Conservation (phyloP, 2,888 invertebrate species). For the Fragum sueziense region DNA sequence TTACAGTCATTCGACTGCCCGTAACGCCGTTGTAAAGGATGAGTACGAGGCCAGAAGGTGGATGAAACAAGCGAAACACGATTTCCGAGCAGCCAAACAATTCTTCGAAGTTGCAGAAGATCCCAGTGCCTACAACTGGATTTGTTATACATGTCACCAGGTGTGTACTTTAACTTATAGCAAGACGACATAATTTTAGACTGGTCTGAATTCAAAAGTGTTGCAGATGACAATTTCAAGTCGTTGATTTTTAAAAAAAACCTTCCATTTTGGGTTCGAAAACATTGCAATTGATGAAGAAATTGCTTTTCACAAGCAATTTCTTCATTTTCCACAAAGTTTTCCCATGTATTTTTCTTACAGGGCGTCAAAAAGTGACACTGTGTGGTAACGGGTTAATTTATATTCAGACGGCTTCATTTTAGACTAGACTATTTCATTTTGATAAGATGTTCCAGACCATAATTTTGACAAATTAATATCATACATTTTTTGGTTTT, state of each 20-base stretch:
- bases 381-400: background rate
- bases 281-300: background rate
- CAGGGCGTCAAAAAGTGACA: background rate
- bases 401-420: background rate
- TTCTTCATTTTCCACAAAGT: too few relatives aligned
- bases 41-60: slow-evolving; percentile 50
- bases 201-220: too few relatives aligned
- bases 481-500: too few relatives aligned
- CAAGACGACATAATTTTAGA: too few relatives aligned
- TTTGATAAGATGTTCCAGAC: background rate
- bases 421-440: background rate
- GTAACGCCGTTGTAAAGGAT: background rate
- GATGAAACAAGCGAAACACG: slow-evolving; percentile 58
- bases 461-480: background rate
- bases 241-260: background rate
- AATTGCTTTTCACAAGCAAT: too few relatives aligned
- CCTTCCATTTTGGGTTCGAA: background rate
- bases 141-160: slow-evolving; percentile 62
- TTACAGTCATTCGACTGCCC: slow-evolving; percentile 11
- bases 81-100: slow-evolving; percentile 45
- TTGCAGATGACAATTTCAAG: too few relatives aligned
- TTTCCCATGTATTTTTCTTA: too few relatives aligned
- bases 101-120: slow-evolving; percentile 20
- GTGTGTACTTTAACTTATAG: slow-evolving; percentile 28
- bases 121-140: slow-evolving; percentile 59